Base-by-base conservation (phyloP, 2,888 invertebrate species). In the Netelia inedita region DNA sequence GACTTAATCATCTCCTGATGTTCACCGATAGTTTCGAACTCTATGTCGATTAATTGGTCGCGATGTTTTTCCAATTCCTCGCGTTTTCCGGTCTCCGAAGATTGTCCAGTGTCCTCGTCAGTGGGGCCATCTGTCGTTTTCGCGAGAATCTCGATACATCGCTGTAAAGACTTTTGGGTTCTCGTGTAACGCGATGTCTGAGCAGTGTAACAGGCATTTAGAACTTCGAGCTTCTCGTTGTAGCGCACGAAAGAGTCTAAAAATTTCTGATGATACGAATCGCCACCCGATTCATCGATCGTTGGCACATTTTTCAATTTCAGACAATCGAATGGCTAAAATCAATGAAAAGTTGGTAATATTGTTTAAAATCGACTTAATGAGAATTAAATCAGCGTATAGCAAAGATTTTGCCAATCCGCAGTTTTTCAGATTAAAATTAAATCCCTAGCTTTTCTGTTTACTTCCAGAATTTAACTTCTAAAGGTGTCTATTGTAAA, bases 141-240 rank as follows among this genome's bases (percentile, higher is more conserved):
- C 14, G 88, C 76, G 16, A 91, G 78, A 3, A 89, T 87, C n/a
- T 90, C 87, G 28, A 80, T 86, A 41, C 90, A 88, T 53, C 88
- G 87, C 55, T 89, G 89, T 23, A 92, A 72, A 71, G 79, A 87
- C 68, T 91, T 87, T 79, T 91, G 91, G 19, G 91, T 87, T 8
- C 19, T 21, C 5, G 87, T 82, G 73, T 87, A 90, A 14, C 89
- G 90, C 8, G 85, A 81, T n/a, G 88, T 83, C 76, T 92, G 91
- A 2, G 75, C 68, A 9, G 87, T 59, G 73, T 90, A 91, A 85
- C 88, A 91, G 50, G 88, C 81, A 0, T 82, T 86, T 19, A 92
- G 83, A 5, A 86, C 80, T 53, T 85, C 63, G 14, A 91, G 69
- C 55, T 89, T 90, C 11, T 89, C 82, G 43, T 87, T 89, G 78